phyloP scores from a whole-genome alignment of 2,113 vertebrate genomes.

The Melanocharis versteri region DNA sequence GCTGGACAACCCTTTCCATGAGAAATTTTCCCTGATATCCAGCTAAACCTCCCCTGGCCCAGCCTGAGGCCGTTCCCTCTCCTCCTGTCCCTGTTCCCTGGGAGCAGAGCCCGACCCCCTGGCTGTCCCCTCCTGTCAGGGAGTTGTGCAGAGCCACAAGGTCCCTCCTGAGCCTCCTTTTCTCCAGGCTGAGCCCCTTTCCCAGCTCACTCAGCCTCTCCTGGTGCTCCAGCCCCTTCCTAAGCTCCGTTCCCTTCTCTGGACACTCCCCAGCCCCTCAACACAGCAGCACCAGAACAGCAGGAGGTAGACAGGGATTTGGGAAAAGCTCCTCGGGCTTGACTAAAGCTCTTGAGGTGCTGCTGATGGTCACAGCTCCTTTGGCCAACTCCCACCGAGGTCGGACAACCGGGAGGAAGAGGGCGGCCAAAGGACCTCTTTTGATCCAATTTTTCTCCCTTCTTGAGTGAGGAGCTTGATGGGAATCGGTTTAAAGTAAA shows the following conservation, averaged over 20 bases:
- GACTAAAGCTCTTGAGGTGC: background rate
- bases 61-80: background rate
- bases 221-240: background rate
- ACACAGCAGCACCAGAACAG: background rate
- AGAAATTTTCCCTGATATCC: background rate
- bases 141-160: background rate
- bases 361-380: background rate
- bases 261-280: background rate
- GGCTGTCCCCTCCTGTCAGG: background rate
- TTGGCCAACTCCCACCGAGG: rapidly evolving
- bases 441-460: background rate
- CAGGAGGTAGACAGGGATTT: background rate
- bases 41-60: rapidly evolving
- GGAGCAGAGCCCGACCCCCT: background rate
- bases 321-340: background rate
- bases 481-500: background rate
- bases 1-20: background rate
- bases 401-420: background rate
- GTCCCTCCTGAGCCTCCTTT: background rate
- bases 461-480: background rate
- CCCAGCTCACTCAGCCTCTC: rapidly evolving
- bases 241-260: background rate
- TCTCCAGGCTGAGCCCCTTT: background rate
- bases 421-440: rapidly evolving
- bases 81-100: background rate